Evolutionary conservation across 2,888 invertebrate genomes (phyloP).

Genomic region (Paralinhomoeus sp.): DNA sequence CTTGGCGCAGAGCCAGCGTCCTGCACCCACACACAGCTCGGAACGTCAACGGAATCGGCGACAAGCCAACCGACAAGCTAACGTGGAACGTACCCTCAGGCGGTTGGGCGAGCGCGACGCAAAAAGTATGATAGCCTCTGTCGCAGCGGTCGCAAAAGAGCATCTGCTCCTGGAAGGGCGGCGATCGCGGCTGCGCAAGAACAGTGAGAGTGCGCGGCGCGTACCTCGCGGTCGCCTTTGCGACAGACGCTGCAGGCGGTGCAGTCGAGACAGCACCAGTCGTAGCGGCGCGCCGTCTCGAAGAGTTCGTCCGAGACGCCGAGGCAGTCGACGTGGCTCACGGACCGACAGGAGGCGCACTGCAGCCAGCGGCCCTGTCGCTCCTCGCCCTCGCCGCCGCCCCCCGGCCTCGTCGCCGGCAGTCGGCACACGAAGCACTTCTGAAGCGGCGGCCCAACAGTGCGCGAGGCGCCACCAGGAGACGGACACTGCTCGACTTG

Average conservation of each 20-base stretch:
- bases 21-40: neutral
- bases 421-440: neutral
- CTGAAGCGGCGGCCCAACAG: too few relatives aligned
- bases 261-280: constrained; percentile 81
- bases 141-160: constrained; percentile 82
- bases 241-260: constrained; percentile 65
- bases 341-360: constrained; percentile 10
- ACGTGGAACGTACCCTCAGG: too few relatives aligned
- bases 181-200: too few relatives aligned
- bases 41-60: neutral
- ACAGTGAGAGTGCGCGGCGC: too few relatives aligned
- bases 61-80: too few relatives aligned
- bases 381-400: neutral
- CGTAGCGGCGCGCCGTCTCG: constrained; percentile 33
- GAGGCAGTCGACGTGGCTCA: constrained; percentile 54
- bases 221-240: constrained; percentile 48
- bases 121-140: constrained; percentile 73
- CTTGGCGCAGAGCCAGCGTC: constrained; percentile 5
- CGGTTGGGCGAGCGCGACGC: constrained; percentile 53
- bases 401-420: neutral
- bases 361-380: constrained; percentile 1
- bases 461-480: too few relatives aligned
- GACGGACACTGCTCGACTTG: too few relatives aligned
- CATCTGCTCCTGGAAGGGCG: constrained; percentile 46
- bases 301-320: constrained; percentile 56